Evolutionary conservation across 2,113 vertebrate species (phyloP), one percentile per base, ranked within the genome.

Genomic region (Uropsilus gracilis): DNA sequence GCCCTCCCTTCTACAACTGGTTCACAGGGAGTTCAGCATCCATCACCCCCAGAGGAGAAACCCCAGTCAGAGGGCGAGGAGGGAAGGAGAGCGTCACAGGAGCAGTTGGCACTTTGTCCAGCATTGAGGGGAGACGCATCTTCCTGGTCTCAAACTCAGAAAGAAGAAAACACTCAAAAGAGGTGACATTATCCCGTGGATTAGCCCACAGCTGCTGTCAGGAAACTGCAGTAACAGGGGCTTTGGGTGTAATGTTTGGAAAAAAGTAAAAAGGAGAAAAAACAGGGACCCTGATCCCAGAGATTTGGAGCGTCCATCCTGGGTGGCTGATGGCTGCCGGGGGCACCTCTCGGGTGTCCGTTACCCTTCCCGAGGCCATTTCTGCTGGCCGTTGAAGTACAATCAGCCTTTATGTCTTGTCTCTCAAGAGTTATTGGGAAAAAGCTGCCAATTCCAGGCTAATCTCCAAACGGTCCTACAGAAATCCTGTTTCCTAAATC

Each of bases 331-430:
- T 24, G 1, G 50, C 64, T 24, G 42, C 75, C 3, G 39, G n/a
- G 39, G 4, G 24, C 0, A 1, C 10, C 0, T n/a, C 57, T 30
- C 2, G 13, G 13, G 8, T 46, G 0, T 0, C 8, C 44, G 0
- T 6, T 0, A 0, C n/a, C 88, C 9, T 68, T 18, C 55, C 42
- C 39, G 1, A 20, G 0, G 24, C 39, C 30, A 71, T 34, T 10
- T 57, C 57, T 30, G 28, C 22, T 37, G 80, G 17, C 1, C 0
- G 14, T 3, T n/a, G n/a, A 46, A 66, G 85, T 53, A 39, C 14
- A 61, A 50, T 24, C 32, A 26, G 2, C 44, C 3, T 73, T 28
- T 3, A 8, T 0, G 5, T 61, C 73, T 53, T 17, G 16, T 84
- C 80, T 90, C 87, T 75, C 2, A 0, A 68, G 71, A 87, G 59